These are phyloP conservation scores for Sebastes trivittatus DNA, from an alignment of 2,797 vertebrate species.

Conservation along the genomic window DNA sequence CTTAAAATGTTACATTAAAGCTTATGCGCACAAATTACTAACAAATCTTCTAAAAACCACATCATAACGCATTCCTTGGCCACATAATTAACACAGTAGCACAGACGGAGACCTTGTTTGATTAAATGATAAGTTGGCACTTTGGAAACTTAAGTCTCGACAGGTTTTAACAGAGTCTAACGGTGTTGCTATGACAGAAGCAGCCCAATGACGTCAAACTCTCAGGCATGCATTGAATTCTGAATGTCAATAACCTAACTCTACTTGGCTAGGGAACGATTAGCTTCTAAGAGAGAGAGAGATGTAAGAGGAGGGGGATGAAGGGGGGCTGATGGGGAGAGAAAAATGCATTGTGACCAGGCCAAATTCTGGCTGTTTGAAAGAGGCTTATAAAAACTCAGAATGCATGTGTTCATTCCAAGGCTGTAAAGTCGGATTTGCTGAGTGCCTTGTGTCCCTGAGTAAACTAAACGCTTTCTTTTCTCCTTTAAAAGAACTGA, in stretches of 20 bases:
- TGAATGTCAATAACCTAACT: conserved; percentile 66
- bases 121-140: conserved; percentile 21
- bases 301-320: background rate
- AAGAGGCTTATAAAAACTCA: conserved; percentile 72
- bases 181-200: conserved; percentile 28
- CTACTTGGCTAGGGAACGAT: conserved; percentile 54
- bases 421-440: conserved; percentile 66
- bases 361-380: conserved; percentile 67
- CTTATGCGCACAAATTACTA: background rate
- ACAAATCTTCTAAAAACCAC: background rate
- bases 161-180: conserved; percentile 9
- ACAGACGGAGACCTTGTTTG: background rate
- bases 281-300: conserved; percentile 45
- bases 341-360: conserved; percentile 62
- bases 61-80: background rate
- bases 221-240: conserved; percentile 57
- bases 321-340: conserved; percentile 14
- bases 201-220: conserved; percentile 36
- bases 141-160: conserved; percentile 21
- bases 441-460: conserved; percentile 39
- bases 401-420: conserved; percentile 65
- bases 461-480: conserved; percentile 26
- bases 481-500: conserved; percentile 13
- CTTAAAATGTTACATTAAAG: background rate
- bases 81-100: conserved; percentile 6